A percentile compares a stretch with the other conserved stretches of the same genome.
Conservation (phyloP, 2,888 invertebrate species). For the Yponomeuta evonymella region DNA sequence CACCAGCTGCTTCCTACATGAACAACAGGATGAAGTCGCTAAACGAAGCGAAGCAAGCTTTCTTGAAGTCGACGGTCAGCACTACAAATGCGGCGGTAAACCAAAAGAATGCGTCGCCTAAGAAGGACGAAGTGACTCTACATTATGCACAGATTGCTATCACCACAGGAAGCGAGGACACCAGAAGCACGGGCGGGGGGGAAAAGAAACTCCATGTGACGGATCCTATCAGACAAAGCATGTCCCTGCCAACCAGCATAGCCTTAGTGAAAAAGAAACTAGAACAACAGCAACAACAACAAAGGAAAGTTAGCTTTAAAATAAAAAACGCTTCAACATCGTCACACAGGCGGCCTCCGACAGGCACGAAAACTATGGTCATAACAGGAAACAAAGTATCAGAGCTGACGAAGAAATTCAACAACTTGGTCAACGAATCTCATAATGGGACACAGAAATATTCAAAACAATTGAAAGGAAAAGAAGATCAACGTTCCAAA, state of each 20-base stretch:
- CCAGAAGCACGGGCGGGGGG: constrained; percentile 70
- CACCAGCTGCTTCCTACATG: constrained; percentile 36
- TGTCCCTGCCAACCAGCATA: constrained; percentile 21
- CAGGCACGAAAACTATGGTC: constrained; percentile 62
- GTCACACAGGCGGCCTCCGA: constrained; percentile 54
- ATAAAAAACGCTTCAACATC: constrained; percentile 69
- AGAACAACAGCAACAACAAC: constrained; percentile 58
- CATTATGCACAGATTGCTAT: constrained; percentile 67
- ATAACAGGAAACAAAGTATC: constrained; percentile 78
- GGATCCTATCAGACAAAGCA: constrained; percentile 26
- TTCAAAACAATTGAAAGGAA: constrained; percentile 72
- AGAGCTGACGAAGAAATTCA: constrained; percentile 81
- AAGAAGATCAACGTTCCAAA: constrained; percentile 54
- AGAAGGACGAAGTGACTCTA: constrained; percentile 35
- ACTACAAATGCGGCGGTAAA: constrained; percentile 24
- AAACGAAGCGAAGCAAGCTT: constrained; percentile 58
- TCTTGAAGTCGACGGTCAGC: constrained; percentile 55
- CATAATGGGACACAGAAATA: constrained; percentile 61
- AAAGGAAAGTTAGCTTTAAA: constrained; percentile 78
- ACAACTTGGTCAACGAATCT: constrained; percentile 75
- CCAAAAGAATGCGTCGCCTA: constrained; percentile 26
- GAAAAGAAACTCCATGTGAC: constrained; percentile 26
- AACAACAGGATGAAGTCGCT: constrained; percentile 52
- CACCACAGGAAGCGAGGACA: constrained; percentile 58
- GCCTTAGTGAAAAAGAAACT: constrained; percentile 44